Percentiles rank a stretch among this genome's conserved stretches.
These are phyloP conservation scores for Meteorus sp. DNA, from an alignment of 1,140 invertebrate genomes.

Conservation along the genomic window DNA sequence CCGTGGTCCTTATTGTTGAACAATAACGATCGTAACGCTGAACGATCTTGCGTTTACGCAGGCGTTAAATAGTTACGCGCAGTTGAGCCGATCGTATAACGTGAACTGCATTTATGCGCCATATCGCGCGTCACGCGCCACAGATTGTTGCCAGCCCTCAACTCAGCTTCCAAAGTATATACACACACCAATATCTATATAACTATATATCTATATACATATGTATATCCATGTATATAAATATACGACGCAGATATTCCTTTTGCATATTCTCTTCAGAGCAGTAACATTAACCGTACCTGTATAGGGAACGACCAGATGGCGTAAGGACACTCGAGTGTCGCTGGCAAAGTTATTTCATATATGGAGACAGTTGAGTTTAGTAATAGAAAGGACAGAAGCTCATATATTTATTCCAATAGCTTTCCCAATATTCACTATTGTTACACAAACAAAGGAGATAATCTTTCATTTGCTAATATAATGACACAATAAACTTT, in stretches of 20 bases:
- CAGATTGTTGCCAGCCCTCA: constrained; percentile 24
- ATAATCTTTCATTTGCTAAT: too few relatives aligned
- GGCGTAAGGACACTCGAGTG: neutral
- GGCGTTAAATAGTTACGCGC: constrained; percentile 33
- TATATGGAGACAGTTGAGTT: neutral
- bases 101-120: constrained; percentile 30
- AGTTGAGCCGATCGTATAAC: constrained; percentile 35
- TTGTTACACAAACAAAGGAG: too few relatives aligned
- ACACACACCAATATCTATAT: too few relatives aligned
- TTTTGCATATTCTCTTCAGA: neutral
- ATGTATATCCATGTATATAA: neutral
- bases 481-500: too few relatives aligned
- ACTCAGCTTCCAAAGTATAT: constrained; percentile 1
- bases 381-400: neutral
- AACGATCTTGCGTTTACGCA: constrained; percentile 30
- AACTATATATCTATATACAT: neutral
- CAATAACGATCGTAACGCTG: neutral
- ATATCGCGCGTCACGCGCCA: constrained; percentile 32
- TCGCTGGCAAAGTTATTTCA: neutral
- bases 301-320: neutral
- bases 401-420: neutral
- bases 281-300: too few relatives aligned
- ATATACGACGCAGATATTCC: neutral
- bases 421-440: too few relatives aligned
- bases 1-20: neutral